A percentile compares a stretch with the other conserved stretches of the same genome.
phyloP scores from a whole-genome alignment of 2,888 invertebrate species.

The Nephrocerus scutellatus region DNA sequence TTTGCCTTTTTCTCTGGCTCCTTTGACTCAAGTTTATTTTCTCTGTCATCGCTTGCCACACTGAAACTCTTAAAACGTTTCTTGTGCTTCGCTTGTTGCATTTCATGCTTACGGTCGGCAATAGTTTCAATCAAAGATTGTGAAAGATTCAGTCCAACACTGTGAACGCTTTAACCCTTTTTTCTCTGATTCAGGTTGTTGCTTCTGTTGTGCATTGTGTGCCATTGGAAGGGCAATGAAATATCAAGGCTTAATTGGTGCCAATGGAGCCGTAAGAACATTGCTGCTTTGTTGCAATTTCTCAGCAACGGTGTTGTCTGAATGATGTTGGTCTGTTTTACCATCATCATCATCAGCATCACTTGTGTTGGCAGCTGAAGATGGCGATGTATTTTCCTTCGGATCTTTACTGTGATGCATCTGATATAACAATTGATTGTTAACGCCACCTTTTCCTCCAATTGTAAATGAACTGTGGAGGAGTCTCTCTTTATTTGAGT shows the following conservation, averaged over 20 bases:
- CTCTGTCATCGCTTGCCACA: conserved; percentile 2
- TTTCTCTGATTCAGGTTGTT: neutral
- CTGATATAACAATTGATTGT: too few species aligned
- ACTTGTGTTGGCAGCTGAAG: too few species aligned
- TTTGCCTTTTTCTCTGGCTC: neutral
- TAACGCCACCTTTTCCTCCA: conserved; percentile 13
- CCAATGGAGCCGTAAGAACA: conserved; percentile 18
- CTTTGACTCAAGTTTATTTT: neutral
- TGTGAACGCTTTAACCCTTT: conserved; percentile 15
- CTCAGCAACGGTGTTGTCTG: conserved; percentile 23
- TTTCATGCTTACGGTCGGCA: conserved; percentile 21
- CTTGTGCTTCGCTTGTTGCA: conserved; percentile 26
- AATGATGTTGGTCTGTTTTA: neutral
- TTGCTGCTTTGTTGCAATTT: conserved; percentile 28
- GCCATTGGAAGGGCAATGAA: conserved; percentile 6
- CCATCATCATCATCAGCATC: neutral
- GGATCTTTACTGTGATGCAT: too few species aligned
- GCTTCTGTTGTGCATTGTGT: neutral
- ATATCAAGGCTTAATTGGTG: conserved; percentile 11
- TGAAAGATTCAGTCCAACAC: conserved; percentile 28
- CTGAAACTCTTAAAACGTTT: conserved; percentile 36
- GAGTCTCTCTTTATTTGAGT: conserved; percentile 3
- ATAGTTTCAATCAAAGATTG: conserved; percentile 37
- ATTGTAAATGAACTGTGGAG: conserved; percentile 27
- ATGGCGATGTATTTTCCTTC: too few species aligned